Base-by-base conservation (phyloP, 1,140 invertebrate species). In the Archivesica marissinica region DNA sequence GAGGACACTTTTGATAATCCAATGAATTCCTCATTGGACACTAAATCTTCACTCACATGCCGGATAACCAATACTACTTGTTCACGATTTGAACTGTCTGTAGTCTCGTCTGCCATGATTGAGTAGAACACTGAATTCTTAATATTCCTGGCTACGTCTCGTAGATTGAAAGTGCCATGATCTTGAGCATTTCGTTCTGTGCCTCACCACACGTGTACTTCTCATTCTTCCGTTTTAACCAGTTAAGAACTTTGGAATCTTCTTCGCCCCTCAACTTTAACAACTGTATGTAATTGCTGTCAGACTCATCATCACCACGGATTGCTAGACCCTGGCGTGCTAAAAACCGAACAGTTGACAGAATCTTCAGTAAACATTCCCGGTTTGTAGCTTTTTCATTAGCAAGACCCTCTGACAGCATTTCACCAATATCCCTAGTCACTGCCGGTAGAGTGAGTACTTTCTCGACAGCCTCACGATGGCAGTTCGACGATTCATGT, bases 91-190 rank as follows among this genome's bases (percentile, higher is more conserved):
- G 50, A 79, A 23, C 35, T 30, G 50, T 83, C 68, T 39, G 85
- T 80, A 39, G 66, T 75, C 66, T 86, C 85, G 39, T 86, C 85
- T 0, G 38, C 50, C 68, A 83, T 83, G 28, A 66, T 76, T 33
- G 78, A 38, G 79, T 75, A 86, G 38, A 74, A 76, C 6, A 13
- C 64, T 23, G 15, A 38, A 33, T 61, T 39, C 39, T 44, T 56
- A 39, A 84, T 64, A 35, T 70, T 41, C 23, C 7, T 61, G 17
- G 61, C 56, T 17, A 85, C 39, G 20, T 66, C 76, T 23, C 61
- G 39, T 17, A 79, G 15, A 44, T 28, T 28, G 54, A 30, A 30
- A 28, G 38, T 0, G 38, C 28, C 23, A 68, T 72, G 23, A 74
- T 47, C 50, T 61, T 17, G 13, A 66, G 28, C 68, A 47, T 47